Percentiles rank a stretch among this genome's conserved stretches.
These are phyloP conservation scores for Lithophane socia DNA, from an alignment of 2,888 invertebrate genomes.

Conservation along the genomic window DNA sequence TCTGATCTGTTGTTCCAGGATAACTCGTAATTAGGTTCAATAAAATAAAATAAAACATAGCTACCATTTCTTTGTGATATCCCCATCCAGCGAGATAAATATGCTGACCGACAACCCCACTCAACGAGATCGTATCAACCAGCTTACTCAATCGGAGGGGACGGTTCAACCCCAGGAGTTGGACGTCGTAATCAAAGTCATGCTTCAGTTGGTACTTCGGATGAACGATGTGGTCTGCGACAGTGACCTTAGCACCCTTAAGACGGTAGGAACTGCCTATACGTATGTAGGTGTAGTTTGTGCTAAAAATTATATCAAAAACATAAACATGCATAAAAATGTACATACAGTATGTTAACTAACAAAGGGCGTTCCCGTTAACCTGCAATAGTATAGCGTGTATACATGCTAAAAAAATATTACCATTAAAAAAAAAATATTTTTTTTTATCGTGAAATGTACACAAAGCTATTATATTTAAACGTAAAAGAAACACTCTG, in stretches of 20 bases:
- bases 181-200: conserved; percentile 80
- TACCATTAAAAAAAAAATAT: too few relatives aligned
- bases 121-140: conserved; percentile 69
- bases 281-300: conserved; percentile 71
- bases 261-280: conserved; percentile 74
- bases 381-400: too few relatives aligned
- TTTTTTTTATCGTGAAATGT: too few relatives aligned
- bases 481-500: too few relatives aligned
- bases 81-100: conserved; percentile 83
- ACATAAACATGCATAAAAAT: not conserved
- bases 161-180: conserved; percentile 71
- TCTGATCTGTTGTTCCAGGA: too few relatives aligned
- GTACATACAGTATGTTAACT: too few relatives aligned
- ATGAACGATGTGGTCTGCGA: conserved; percentile 74
- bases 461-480: too few relatives aligned
- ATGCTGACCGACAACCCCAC: conserved; percentile 65
- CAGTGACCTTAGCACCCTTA: conserved; percentile 67
- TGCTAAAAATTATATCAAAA: conserved; percentile 40
- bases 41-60: too few relatives aligned
- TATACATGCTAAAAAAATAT: too few relatives aligned
- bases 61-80: conserved; percentile 75
- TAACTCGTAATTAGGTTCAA: too few relatives aligned
- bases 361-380: too few relatives aligned
- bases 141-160: conserved; percentile 67
- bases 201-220: conserved; percentile 74